phyloP scores from a whole-genome alignment of 2,113 vertebrate genomes.

The Spea multiplicata region DNA sequence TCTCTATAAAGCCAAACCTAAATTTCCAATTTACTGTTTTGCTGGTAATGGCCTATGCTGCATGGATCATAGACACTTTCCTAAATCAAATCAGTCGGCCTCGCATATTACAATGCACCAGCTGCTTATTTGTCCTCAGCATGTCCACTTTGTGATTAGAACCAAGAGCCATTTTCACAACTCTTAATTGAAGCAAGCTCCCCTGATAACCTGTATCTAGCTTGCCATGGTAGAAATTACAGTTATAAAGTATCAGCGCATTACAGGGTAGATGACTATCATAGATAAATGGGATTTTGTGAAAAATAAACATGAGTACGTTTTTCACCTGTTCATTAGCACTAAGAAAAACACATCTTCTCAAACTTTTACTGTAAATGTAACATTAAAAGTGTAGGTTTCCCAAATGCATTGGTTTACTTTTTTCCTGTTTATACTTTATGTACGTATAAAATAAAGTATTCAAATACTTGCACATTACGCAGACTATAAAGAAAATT shows the following conservation, averaged over 20 bases:
- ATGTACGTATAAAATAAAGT: too few species aligned
- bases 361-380: too few species aligned
- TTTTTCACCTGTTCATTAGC: too few species aligned
- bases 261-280: background rate
- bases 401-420: too few species aligned
- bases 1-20: constrained; percentile 32
- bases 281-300: background rate
- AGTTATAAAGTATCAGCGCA: background rate
- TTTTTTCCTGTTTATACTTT: too few species aligned
- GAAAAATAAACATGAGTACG: too few species aligned
- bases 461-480: too few species aligned
- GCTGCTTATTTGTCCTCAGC: constrained; percentile 36
- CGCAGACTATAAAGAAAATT: too few species aligned
- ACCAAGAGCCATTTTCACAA: constrained; percentile 28
- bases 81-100: constrained; percentile 26
- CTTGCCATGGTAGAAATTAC: background rate
- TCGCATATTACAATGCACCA: constrained; percentile 29
- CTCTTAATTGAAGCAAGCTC: constrained; percentile 22
- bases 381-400: too few species aligned
- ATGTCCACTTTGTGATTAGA: constrained; percentile 29
- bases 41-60: constrained; percentile 30
- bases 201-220: background rate
- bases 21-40: constrained; percentile 42
- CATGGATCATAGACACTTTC: constrained; percentile 26
- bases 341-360: too few species aligned